Evolutionary conservation across 2,113 vertebrate genomes (phyloP), one percentile per base, ranked within the genome.

Genomic region (Ceuthmochares aereus): DNA sequence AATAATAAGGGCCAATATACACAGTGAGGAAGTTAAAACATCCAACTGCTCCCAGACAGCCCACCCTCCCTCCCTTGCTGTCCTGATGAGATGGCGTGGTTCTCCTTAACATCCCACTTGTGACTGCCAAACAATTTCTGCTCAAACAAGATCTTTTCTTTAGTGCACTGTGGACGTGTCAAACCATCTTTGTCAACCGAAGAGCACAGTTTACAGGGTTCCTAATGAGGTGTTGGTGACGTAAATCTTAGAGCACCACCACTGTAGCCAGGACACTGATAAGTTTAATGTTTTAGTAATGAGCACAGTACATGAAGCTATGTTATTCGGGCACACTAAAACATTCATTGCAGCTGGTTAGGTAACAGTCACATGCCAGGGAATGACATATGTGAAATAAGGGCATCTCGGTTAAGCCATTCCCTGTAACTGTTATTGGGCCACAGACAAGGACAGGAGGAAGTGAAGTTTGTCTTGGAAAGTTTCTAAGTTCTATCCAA

Each of bases 201-300:
- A 92, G 40, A 83, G 54, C 52, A 47, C 14, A 82, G 64, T 70
- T 59, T 60, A 67, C 37, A 81, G 73, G 47, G 37, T n/a, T 78
- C 78, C 54, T 90, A 83, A 83, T 40, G 51, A 89, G 47, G 40
- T 68, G 76, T 4, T 81, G 47, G 43, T 52, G 52, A 75, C 1
- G 17, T 75, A 75, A 86, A 89, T 59, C 73, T 67, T 14, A 76
- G n/a, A 51, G 40, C 30, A 55, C 23, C 2, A 1, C 37, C 68
- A 62, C 10, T 20, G 32, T 66, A 40, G 79, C 58, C 83, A 79
- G 34, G 92, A 51, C 81, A 79, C 59, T 51, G 37, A 5, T 59
- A 76, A 85, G 26, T 70, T 83, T 32, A 29, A 76, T 94, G 84
- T 80, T 95, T 96, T 91, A 91, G 55, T 86, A 80, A 96, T 70